A percentile compares a stretch with the other conserved stretches of the same genome.
Evolutionary conservation across 1,140 invertebrate species (phyloP).

Genomic region (Watersipora subatra): DNA sequence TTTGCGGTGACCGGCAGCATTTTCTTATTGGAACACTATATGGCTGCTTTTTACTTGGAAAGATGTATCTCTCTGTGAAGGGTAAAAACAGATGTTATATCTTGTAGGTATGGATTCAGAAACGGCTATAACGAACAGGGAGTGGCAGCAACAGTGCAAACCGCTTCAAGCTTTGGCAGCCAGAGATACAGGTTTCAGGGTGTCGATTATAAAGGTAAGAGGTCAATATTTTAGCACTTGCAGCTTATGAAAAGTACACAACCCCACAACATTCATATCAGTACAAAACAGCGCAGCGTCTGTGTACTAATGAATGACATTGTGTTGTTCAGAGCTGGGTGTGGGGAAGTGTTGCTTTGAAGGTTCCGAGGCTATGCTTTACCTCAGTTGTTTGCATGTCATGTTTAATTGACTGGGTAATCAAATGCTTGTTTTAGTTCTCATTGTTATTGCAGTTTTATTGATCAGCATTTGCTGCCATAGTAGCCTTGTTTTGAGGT

Average conservation of each 20-base stretch:
- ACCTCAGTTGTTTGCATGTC: neutral
- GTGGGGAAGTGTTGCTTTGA: neutral
- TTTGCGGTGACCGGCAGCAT: too few relatives aligned
- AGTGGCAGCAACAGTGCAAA: constrained; percentile 13
- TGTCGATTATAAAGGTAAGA: constrained; percentile 25
- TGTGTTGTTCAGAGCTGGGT: too few relatives aligned
- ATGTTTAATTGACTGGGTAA: neutral
- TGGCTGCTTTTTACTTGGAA: neutral
- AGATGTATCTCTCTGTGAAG: neutral
- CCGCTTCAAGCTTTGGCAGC: constrained; percentile 12
- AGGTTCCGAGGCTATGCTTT: neutral
- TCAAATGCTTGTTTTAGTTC: too few relatives aligned
- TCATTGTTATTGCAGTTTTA: too few relatives aligned
- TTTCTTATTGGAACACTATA: too few relatives aligned
- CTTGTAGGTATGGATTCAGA: constrained; percentile 25
- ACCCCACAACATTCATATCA: too few relatives aligned
- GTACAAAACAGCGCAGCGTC: neutral
- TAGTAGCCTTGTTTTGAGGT: too few relatives aligned
- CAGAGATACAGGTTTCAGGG: constrained; percentile 17
- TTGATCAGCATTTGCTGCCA: too few relatives aligned
- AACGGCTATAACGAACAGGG: constrained; percentile 17
- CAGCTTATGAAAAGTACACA: neutral
- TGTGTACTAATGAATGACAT: too few relatives aligned
- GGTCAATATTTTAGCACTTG: neutral
- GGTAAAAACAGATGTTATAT: neutral